Conservation (phyloP, 2,888 invertebrate species). For the Orchesellides sinensis region DNA sequence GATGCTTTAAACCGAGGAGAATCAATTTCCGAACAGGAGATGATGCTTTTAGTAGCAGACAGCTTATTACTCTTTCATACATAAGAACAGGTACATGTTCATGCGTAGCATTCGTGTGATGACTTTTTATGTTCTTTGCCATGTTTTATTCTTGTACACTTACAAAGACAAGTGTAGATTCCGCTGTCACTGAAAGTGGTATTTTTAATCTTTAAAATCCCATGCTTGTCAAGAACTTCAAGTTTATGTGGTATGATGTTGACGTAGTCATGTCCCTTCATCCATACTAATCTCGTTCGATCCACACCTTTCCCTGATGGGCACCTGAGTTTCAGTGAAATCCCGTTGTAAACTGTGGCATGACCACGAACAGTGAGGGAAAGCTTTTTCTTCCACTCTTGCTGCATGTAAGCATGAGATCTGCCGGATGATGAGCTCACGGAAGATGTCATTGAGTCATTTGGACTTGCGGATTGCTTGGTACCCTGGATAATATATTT, state of each 20-base stretch:
- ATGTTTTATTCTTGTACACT: conserved; percentile 63
- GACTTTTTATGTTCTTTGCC: not conserved
- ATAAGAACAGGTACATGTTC: too few species aligned
- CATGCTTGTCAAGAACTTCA: conserved; percentile 92
- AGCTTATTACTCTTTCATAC: too few species aligned
- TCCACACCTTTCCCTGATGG: conserved; percentile 79
- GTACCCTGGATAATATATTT: conserved; percentile 4
- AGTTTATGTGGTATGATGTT: conserved; percentile 86
- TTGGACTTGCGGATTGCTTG: conserved; percentile 40
- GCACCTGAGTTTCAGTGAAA: conserved; percentile 95
- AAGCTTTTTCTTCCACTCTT: conserved; percentile 88
- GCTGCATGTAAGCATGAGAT: conserved; percentile 81
- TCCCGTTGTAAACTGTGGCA: conserved; percentile 93
- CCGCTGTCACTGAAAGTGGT: conserved; percentile 90
- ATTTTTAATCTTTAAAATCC: conserved; percentile 90
- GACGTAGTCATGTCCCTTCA: conserved; percentile 86
- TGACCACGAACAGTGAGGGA: conserved; percentile 93
- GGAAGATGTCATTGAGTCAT: conserved; percentile 80
- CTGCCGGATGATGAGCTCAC: conserved; percentile 30
- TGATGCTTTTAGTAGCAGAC: not conserved
- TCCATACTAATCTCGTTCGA: conserved; percentile 91
- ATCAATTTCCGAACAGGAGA: conserved; percentile 45
- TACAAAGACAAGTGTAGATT: conserved; percentile 89
- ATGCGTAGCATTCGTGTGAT: not conserved
- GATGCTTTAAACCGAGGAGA: not conserved